Evolutionary conservation across 2,888 invertebrate genomes (phyloP).

Genomic region (Mythimna vitellina): DNA sequence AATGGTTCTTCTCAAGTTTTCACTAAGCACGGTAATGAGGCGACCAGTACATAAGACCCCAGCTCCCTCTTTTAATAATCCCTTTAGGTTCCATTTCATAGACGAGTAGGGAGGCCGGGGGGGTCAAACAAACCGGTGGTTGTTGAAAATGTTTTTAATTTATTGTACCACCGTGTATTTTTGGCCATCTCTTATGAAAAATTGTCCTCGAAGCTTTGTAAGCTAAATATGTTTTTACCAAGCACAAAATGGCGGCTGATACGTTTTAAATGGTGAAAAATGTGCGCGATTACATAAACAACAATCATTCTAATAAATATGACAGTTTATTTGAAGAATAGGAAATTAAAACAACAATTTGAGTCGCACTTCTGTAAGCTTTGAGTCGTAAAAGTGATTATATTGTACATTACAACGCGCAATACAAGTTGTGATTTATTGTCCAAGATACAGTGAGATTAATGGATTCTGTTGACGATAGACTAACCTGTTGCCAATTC

Average conservation of each 20-base stretch:
- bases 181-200: conserved; percentile 73
- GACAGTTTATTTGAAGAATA: conserved; percentile 41
- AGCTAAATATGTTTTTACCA: conserved; percentile 65
- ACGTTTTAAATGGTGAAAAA: conserved; percentile 63
- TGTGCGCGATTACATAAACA: conserved; percentile 53
- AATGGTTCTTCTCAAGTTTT: conserved; percentile 74
- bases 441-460: conserved; percentile 43
- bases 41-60: conserved; percentile 64
- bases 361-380: conserved; percentile 20
- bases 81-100: conserved; percentile 39
- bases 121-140: conserved; percentile 59
- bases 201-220: conserved; percentile 70
- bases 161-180: conserved; percentile 74
- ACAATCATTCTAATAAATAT: conserved; percentile 47
- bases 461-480: conserved; percentile 56
- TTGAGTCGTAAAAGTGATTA: conserved; percentile 39
- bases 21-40: conserved; percentile 66
- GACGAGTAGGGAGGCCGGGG: conserved; percentile 34
- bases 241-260: conserved; percentile 61
- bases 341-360: conserved; percentile 34
- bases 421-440: conserved; percentile 47
- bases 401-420: conserved; percentile 15
- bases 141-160: conserved; percentile 76
- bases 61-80: conserved; percentile 40
- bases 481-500: conserved; percentile 55